phyloP scores from a whole-genome alignment of 2,888 invertebrate genomes.

The Mythimna vitellina region DNA sequence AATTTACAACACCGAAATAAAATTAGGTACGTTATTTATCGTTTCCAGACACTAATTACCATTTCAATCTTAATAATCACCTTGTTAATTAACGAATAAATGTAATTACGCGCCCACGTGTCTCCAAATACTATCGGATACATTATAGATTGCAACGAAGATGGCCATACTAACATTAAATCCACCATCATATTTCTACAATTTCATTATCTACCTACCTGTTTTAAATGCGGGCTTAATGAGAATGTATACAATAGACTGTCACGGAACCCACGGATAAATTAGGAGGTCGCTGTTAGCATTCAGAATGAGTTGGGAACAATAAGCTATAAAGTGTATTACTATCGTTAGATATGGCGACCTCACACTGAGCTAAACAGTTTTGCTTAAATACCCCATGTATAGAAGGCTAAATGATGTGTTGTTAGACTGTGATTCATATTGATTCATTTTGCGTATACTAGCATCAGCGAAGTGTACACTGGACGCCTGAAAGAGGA shows the following conservation, averaged over 20 bases:
- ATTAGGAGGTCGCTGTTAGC: constrained; percentile 74
- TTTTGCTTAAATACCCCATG: constrained; percentile 58
- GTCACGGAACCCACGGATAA: constrained; percentile 74
- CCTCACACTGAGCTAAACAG: constrained; percentile 58
- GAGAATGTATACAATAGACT: constrained; percentile 76
- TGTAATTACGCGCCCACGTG: constrained; percentile 23
- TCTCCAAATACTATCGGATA: neutral
- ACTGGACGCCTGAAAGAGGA: no score
- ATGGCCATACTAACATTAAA: constrained; percentile 15
- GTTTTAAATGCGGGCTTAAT: constrained; percentile 70
- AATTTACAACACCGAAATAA: constrained; percentile 5
- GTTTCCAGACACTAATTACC: constrained; percentile 30
- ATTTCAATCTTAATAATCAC: constrained; percentile 31
- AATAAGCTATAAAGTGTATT: constrained; percentile 68
- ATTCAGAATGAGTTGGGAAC: constrained; percentile 75
- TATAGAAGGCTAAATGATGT: constrained; percentile 24
- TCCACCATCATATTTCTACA: constrained; percentile 38
- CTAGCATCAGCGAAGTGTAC: neutral
- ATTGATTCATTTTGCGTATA: neutral
- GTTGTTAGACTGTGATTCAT: constrained; percentile 10
- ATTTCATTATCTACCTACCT: constrained; percentile 52
- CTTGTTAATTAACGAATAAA: constrained; percentile 24
- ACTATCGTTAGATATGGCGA: constrained; percentile 51
- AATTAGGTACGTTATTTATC: constrained; percentile 18
- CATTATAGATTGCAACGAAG: constrained; percentile 25